Evolutionary conservation across 2,113 vertebrate genomes (phyloP).

Genomic region (Rhinichthys klamathensis): DNA sequence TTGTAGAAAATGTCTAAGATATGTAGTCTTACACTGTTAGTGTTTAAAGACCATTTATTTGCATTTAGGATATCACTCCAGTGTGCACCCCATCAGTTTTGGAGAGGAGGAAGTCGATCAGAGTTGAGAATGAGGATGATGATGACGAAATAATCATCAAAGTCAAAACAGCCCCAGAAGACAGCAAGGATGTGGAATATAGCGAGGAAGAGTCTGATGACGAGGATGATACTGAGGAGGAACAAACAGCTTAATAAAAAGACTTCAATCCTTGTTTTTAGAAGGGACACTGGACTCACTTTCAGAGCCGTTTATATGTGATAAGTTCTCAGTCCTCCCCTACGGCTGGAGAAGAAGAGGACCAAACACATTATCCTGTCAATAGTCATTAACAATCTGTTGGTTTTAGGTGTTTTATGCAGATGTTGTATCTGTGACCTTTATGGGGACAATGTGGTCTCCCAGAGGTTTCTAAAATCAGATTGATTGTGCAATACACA

Average conservation of each 20-base stretch:
- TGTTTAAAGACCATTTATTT: constrained; percentile 11
- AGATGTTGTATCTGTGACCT: neutral
- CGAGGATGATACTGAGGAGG: neutral
- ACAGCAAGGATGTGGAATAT: constrained; percentile 55
- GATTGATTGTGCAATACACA: neutral
- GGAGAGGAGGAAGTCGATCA: constrained; percentile 81
- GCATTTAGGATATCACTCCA: constrained; percentile 80
- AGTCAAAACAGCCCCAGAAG: constrained; percentile 60
- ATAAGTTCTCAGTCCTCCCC: neutral
- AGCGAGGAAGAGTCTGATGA: constrained; percentile 38
- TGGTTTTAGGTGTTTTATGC: neutral
- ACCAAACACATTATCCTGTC: neutral
- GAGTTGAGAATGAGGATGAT: constrained; percentile 39
- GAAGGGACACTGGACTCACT: constrained; percentile 12
- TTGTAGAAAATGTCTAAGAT: neutral
- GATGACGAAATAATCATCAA: constrained; percentile 82
- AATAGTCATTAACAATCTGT: neutral
- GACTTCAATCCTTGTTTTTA: constrained; percentile 17
- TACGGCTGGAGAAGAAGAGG: constrained; percentile 15
- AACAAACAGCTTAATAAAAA: neutral
- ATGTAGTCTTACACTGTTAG: neutral
- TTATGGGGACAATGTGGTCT: neutral
- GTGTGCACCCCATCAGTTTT: constrained; percentile 88
- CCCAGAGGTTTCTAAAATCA: neutral
- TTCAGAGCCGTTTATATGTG: constrained; percentile 39